phyloP scores from a whole-genome alignment of 2,888 invertebrate genomes.

The Stenolophus ochropezus region DNA sequence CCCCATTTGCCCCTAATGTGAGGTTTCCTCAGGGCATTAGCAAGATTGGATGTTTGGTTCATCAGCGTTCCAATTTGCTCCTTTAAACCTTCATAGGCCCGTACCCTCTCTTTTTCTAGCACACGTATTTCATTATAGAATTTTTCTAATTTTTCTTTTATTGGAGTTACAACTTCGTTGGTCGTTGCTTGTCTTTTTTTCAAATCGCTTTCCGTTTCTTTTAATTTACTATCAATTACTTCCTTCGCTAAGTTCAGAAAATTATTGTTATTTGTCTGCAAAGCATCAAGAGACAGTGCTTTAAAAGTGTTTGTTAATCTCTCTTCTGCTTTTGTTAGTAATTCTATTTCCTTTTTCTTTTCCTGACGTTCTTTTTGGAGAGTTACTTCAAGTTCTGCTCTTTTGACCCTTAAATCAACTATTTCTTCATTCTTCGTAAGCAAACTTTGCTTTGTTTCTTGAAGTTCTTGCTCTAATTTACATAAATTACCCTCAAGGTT shows the following conservation, averaged over 20 bases:
- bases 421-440: not conserved
- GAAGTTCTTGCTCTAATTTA: not conserved
- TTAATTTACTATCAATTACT: conserved; percentile 6
- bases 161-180: conserved; percentile 4
- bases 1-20: conserved; percentile 4
- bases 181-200: conserved; percentile 10
- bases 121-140: not conserved
- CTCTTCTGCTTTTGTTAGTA: conserved; percentile 6
- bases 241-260: conserved; percentile 10
- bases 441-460: conserved; percentile 1
- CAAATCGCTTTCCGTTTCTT: conserved; percentile 1
- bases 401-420: not conserved
- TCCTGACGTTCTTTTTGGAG: conserved; percentile 1
- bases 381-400: not conserved
- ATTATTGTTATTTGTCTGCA: conserved; percentile 1
- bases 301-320: conserved; percentile 3
- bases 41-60: not conserved
- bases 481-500: too few relatives aligned
- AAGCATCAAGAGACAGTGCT: conserved; percentile 5
- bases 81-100: conserved; percentile 7
- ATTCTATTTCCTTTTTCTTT: not conserved
- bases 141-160: conserved; percentile 13
- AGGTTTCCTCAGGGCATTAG: conserved; percentile 9
- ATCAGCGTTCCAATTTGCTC: conserved; percentile 2
- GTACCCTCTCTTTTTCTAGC: conserved; percentile 9